Evolutionary conservation across 2,888 invertebrate species (phyloP).

Genomic region (Lasioglossum villosulum): DNA sequence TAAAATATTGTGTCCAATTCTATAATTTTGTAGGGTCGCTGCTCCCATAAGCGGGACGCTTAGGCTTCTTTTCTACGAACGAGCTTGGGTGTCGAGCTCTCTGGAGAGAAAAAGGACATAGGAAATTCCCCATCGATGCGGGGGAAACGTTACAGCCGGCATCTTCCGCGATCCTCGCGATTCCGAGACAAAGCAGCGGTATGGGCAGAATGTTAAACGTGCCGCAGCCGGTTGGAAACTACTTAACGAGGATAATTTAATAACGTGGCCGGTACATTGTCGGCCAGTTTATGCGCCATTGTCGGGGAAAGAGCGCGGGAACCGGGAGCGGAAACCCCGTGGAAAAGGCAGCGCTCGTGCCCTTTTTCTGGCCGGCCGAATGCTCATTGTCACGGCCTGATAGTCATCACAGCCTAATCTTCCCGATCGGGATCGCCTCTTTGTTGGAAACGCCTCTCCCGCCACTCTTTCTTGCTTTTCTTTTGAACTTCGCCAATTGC

Average conservation of each 20-base stretch:
- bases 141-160: conserved; percentile 30
- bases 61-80: not conserved
- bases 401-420: conserved; percentile 31
- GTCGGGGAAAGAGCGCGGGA: conserved; percentile 47
- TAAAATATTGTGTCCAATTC: not conserved
- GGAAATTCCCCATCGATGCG: conserved; percentile 32
- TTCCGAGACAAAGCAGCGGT: conserved; percentile 42
- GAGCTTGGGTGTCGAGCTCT: conserved; percentile 1
- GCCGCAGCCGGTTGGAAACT: conserved; percentile 42
- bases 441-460: not conserved
- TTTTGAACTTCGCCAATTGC: not conserved
- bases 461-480: not conserved
- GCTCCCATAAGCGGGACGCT: not conserved
- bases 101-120: not conserved
- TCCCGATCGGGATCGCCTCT: conserved; percentile 9
- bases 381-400: conserved; percentile 52
- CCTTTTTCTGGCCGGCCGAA: conserved; percentile 39
- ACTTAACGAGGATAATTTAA: conserved; percentile 59
- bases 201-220: conserved; percentile 52
- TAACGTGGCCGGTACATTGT: conserved; percentile 39
- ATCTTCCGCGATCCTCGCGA: conserved; percentile 6
- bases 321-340: conserved; percentile 37
- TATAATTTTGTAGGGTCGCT: not conserved
- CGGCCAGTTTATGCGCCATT: conserved; percentile 53
- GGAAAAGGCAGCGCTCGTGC: conserved; percentile 40